Evolutionary conservation across 2,113 vertebrate genomes (phyloP).

Genomic region (Paramormyrops kingsleyae): DNA sequence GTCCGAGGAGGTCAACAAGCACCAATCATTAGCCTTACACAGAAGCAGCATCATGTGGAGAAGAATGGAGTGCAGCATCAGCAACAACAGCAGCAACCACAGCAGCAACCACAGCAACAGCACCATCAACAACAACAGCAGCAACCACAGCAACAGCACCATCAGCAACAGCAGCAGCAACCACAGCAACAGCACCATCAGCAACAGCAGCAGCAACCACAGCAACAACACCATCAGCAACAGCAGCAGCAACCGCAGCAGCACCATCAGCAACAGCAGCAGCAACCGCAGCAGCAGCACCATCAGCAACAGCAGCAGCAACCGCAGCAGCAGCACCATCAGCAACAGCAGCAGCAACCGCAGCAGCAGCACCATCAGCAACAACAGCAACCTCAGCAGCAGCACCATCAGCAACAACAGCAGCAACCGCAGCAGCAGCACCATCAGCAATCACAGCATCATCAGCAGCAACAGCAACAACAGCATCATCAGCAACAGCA

Average conservation of each 20-base stretch:
- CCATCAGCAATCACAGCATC: conserved; percentile 62
- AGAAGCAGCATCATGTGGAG: conserved; percentile 70
- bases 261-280: conserved; percentile 51
- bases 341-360: conserved; percentile 88
- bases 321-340: conserved; percentile 64
- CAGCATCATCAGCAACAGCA: conserved; percentile 51
- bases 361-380: conserved; percentile 81
- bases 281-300: conserved; percentile 46
- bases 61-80: conserved; percentile 47
- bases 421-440: conserved; percentile 50
- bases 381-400: conserved; percentile 61
- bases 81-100: conserved; percentile 65
- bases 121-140: neutral
- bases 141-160: neutral
- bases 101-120: conserved; percentile 20
- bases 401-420: conserved; percentile 74
- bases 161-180: neutral
- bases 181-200: conserved; percentile 31
- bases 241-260: conserved; percentile 57
- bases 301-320: conserved; percentile 55
- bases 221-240: conserved; percentile 53
- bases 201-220: conserved; percentile 61
- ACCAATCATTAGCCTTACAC: conserved; percentile 73
- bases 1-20: conserved; percentile 50
- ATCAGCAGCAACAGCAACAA: conserved; percentile 46